phyloP scores from a whole-genome alignment of 2,888 invertebrate genomes.

The Melitaea athalia region DNA sequence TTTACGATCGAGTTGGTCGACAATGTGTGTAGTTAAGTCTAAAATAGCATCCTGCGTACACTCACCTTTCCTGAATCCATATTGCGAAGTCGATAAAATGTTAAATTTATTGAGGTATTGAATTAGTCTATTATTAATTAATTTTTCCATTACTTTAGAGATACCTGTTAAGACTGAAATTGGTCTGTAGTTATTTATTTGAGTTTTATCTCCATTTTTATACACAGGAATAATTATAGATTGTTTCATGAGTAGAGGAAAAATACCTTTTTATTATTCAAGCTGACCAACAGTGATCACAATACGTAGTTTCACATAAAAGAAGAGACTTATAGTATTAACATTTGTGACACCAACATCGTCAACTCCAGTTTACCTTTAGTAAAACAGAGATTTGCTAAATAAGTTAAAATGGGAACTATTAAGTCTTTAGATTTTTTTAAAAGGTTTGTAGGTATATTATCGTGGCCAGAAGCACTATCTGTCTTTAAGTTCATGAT shows the following conservation, averaged over 20 bases:
- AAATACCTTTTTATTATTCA: too few species aligned
- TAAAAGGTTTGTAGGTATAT: too few species aligned
- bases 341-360: too few species aligned
- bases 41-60: background rate
- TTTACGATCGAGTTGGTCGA: background rate
- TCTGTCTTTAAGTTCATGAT: too few species aligned
- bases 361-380: too few species aligned
- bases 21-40: too few species aligned
- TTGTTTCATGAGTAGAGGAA: background rate
- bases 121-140: background rate
- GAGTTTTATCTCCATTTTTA: background rate
- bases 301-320: too few species aligned
- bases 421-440: too few species aligned
- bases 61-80: background rate
- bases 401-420: background rate
- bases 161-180: background rate
- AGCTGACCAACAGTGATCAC: too few species aligned
- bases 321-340: too few species aligned
- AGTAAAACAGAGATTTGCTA: slow-evolving; percentile 12
- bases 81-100: background rate
- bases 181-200: background rate
- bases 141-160: background rate
- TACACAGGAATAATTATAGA: background rate
- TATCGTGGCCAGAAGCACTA: too few species aligned
- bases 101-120: slow-evolving; percentile 5